Evolutionary conservation across 2,113 vertebrate genomes (phyloP), one percentile per base, ranked within the genome.

Genomic region (Falcunculus frontatus): DNA sequence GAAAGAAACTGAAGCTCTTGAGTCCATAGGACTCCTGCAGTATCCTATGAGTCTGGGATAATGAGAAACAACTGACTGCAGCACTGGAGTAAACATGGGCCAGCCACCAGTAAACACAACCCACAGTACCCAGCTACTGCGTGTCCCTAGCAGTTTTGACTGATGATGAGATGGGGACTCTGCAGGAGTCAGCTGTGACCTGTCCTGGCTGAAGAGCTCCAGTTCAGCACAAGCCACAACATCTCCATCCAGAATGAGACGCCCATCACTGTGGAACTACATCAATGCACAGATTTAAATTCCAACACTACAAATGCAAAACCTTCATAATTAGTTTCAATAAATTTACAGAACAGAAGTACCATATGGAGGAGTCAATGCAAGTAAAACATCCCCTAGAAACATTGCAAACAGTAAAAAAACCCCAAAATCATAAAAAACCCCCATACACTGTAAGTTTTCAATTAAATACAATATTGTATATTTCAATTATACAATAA

Each of bases 61-160:
- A 22, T 2, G 9, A 76, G 25, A 72, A 81, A 73, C 9, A 4
- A 68, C n/a, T 37, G 53, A 55, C 33, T 81, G 23, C 59, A 90
- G 39, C 69, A 64, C 26, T 26, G 23, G 13, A 89, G 20, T 20
- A 64, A 79, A 64, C 1, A 3, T 16, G 9, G 26, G 30, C 26
- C 68, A 42, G 27, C 47, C 72, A 13, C 30, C 65, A 47, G 27
- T 39, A 67, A 8, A 21, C 30, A 47, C 21, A 72, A 8, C 18
- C 22, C 2, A 1, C 3, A 44, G n/a, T 11, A 69, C 10, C 35
- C 46, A 59, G 35, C 10, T 42, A 50, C 26, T 5, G 14, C 0
- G 2, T 29, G 15, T 60, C 11, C 33, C 32, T 2, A 6, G 57
- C 53, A 41, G 11, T 1, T 1, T 2, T 32, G 8, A 47, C 33